Evolutionary conservation across 2,797 vertebrate genomes (phyloP).

Genomic region (Typhlichthys subterraneus): DNA sequence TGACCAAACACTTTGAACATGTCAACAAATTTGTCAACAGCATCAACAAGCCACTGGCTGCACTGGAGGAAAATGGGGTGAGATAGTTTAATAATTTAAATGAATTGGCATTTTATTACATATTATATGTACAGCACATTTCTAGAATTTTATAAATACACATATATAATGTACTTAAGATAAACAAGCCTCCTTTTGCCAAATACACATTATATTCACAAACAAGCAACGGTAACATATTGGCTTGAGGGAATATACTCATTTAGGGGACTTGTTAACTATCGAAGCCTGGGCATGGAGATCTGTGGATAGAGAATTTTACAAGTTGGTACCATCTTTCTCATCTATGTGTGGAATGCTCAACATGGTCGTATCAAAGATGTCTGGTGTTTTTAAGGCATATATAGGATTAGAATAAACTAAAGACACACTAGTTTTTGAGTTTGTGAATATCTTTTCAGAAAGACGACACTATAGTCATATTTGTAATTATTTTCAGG

Average conservation of each 20-base stretch:
- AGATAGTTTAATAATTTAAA: slow-evolving; percentile 49
- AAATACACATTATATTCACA: not conserved
- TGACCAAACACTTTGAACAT: slow-evolving; percentile 98
- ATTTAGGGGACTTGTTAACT: slow-evolving; percentile 30
- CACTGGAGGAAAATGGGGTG: slow-evolving; percentile 89
- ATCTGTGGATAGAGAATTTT: slow-evolving; percentile 68
- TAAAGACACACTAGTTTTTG: not conserved
- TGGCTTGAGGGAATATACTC: slow-evolving; percentile 11
- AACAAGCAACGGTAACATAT: slow-evolving; percentile 23
- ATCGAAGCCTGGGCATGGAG: slow-evolving; percentile 48
- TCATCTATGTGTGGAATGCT: slow-evolving; percentile 71
- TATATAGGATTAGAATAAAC: slow-evolving; percentile 22
- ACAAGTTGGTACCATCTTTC: slow-evolving; percentile 74
- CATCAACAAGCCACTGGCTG: slow-evolving; percentile 93
- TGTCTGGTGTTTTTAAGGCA: slow-evolving; percentile 56
- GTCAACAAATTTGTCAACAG: slow-evolving; percentile 99
- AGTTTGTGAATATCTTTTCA: not conserved
- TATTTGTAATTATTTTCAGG: slow-evolving; percentile 53
- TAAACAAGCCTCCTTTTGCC: slow-evolving; percentile 11
- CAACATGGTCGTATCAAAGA: slow-evolving; percentile 64
- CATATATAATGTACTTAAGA: not conserved
- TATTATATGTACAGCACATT: not conserved
- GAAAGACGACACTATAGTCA: not conserved
- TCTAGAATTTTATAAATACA: not conserved
- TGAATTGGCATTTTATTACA: not conserved